Evolutionary conservation across 2,888 invertebrate genomes (phyloP).

Genomic region (Arrhopalites spinosus): DNA sequence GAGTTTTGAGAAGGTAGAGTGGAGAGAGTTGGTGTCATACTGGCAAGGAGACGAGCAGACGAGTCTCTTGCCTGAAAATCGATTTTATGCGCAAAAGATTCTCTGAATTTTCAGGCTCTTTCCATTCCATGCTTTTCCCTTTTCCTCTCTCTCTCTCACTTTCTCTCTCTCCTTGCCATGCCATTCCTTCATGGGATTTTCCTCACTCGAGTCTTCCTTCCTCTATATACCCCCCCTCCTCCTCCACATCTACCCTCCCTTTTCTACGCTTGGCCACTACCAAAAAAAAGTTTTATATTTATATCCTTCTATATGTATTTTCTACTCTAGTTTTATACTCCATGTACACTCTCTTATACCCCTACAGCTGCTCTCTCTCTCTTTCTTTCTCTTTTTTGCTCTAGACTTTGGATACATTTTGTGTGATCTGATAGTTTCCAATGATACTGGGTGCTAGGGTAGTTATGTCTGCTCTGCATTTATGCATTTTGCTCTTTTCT

Average conservation of each 20-base stretch:
- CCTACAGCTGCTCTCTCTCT: not conserved
- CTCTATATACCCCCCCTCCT: not conserved
- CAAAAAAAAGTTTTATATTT: too few species aligned
- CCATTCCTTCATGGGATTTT: slow-evolving; percentile 29
- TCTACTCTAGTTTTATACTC: not conserved
- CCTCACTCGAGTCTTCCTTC: slow-evolving; percentile 23
- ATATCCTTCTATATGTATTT: not conserved
- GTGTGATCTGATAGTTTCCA: too few species aligned
- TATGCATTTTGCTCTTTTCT: slow-evolving; percentile 2
- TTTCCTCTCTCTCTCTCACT: slow-evolving; percentile 1
- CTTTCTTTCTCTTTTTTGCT: not conserved
- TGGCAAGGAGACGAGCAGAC: slow-evolving; percentile 36
- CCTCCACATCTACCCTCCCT: slow-evolving; percentile 7
- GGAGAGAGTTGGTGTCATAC: slow-evolving; percentile 42
- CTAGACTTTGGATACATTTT: too few species aligned
- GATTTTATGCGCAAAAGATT: slow-evolving; percentile 55
- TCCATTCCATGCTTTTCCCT: slow-evolving; percentile 21
- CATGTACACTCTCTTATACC: not conserved
- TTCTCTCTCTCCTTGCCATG: not conserved
- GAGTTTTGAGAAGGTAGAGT: slow-evolving; percentile 29
- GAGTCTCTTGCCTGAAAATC: slow-evolving; percentile 47
- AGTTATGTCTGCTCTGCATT: too few species aligned
- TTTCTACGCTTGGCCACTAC: slow-evolving; percentile 13
- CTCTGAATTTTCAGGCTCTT: slow-evolving; percentile 44
- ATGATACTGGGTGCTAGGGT: too few species aligned